phyloP scores from a whole-genome alignment of 2,888 invertebrate genomes.

The Uropetala carovei region DNA sequence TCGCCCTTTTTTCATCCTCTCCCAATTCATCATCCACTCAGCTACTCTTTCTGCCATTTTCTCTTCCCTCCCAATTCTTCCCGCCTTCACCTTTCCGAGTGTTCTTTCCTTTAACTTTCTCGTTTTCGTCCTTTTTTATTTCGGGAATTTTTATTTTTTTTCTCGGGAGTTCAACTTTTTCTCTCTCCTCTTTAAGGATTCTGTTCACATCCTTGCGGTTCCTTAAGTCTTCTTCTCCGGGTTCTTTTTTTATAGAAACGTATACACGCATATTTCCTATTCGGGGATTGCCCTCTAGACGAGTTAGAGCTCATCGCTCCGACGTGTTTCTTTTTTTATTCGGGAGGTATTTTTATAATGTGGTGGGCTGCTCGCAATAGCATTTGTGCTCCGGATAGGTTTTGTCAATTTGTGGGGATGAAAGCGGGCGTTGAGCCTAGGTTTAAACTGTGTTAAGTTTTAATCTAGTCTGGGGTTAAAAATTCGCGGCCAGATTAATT shows the following conservation, averaged over 20 bases:
- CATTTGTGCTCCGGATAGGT: not conserved
- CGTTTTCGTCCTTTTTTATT: conserved; percentile 10
- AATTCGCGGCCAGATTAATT: no score
- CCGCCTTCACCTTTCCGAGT: not conserved
- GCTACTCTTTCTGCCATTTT: not conserved
- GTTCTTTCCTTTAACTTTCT: conserved; percentile 3
- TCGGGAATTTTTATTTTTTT: not conserved
- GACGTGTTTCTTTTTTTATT: conserved; percentile 20
- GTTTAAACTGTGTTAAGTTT: not conserved
- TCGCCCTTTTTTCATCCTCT: not conserved
- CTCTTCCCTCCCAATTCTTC: not conserved
- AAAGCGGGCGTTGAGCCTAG: not conserved
- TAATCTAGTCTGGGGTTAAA: no score
- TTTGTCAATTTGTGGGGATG: conserved; percentile 1
- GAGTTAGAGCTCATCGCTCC: conserved; percentile 1
- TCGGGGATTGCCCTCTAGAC: conserved; percentile 29
- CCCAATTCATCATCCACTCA: conserved; percentile 11
- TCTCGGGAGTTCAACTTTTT: conserved; percentile 28
- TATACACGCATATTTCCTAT: conserved; percentile 55
- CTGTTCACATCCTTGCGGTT: conserved; percentile 38
- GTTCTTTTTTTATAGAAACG: conserved; percentile 44
- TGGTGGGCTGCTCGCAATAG: not conserved
- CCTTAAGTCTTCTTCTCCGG: not conserved
- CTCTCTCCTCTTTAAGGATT: conserved; percentile 23
- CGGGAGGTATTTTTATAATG: not conserved